A percentile compares a stretch with the other conserved stretches of the same genome.
These are phyloP conservation scores for Ceratotherium simum DNA, from an alignment of 2,113 vertebrate genomes.

Conservation along the genomic window DNA sequence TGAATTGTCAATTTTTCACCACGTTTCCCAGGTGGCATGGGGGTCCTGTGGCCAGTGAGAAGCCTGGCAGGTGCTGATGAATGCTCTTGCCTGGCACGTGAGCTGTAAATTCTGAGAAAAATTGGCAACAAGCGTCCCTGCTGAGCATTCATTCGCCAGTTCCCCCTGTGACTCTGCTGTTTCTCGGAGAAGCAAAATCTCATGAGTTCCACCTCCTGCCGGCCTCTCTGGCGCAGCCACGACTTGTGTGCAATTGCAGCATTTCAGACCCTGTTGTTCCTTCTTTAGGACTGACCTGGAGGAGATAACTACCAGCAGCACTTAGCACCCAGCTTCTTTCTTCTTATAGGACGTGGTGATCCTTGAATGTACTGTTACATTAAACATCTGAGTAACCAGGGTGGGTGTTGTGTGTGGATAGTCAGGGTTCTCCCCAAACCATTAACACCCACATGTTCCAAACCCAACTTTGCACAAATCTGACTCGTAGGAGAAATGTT, in stretches of 20 bases:
- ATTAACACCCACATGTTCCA: background rate
- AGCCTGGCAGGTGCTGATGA: rapidly evolving
- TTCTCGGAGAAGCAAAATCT: background rate
- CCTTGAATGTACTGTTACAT: rapidly evolving
- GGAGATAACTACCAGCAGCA: background rate
- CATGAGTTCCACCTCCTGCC: rapidly evolving
- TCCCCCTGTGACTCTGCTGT: background rate
- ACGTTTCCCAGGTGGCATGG: rapidly evolving
- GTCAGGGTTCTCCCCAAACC: background rate
- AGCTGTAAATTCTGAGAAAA: background rate
- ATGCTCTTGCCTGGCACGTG: rapidly evolving
- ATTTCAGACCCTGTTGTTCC: rapidly evolving
- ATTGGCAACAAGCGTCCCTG: rapidly evolving
- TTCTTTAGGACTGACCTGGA: background rate
- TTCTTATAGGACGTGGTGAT: rapidly evolving
- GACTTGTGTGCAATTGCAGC: rapidly evolving
- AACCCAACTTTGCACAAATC: background rate
- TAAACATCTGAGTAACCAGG: background rate
- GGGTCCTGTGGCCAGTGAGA: background rate
- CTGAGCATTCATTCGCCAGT: rapidly evolving
- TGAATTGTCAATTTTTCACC: rapidly evolving
- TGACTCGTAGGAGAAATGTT: background rate
- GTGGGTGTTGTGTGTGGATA: background rate
- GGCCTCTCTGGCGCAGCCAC: rapidly evolving
- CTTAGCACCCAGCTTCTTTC: background rate